These are phyloP conservation scores for Cyaniris semiargus DNA, from an alignment of 2,888 invertebrate species.

Conservation along the genomic window DNA sequence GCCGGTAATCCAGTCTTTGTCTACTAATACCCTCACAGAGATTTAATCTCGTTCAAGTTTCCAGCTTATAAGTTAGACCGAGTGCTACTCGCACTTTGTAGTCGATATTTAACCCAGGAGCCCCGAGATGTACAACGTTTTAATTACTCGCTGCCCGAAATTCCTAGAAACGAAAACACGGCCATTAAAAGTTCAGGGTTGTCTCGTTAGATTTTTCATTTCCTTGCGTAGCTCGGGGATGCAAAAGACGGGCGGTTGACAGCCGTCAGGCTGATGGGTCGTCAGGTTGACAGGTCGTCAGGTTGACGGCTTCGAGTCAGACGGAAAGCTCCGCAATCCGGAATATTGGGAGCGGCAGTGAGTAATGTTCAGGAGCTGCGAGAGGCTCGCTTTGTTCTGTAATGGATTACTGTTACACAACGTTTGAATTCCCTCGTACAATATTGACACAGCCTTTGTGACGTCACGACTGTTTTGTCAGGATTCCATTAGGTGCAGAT, in stretches of 20 bases:
- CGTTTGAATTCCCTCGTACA: neutral
- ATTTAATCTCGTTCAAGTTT: neutral
- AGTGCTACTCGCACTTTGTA: neutral
- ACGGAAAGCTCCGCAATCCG: neutral
- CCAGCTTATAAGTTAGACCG: neutral
- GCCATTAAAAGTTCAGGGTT: neutral
- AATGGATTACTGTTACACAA: neutral
- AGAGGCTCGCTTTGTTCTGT: neutral
- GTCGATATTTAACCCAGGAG: neutral
- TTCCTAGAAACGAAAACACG: neutral
- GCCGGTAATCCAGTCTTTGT: constrained; percentile 6
- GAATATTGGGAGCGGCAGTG: neutral
- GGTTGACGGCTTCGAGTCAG: neutral
- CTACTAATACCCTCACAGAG: constrained; percentile 1
- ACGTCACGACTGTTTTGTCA: neutral
- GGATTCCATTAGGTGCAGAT: neutral
- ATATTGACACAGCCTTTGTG: neutral
- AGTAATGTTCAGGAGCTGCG: neutral
- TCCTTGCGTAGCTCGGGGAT: neutral
- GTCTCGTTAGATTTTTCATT: neutral
- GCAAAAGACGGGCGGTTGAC: neutral
- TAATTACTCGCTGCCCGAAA: neutral
- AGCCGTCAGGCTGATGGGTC: neutral
- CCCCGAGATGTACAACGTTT: neutral
- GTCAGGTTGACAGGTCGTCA: neutral